Evolutionary conservation across 1,140 invertebrate genomes (phyloP).

Genomic region (Meloidogyne floridensis): DNA sequence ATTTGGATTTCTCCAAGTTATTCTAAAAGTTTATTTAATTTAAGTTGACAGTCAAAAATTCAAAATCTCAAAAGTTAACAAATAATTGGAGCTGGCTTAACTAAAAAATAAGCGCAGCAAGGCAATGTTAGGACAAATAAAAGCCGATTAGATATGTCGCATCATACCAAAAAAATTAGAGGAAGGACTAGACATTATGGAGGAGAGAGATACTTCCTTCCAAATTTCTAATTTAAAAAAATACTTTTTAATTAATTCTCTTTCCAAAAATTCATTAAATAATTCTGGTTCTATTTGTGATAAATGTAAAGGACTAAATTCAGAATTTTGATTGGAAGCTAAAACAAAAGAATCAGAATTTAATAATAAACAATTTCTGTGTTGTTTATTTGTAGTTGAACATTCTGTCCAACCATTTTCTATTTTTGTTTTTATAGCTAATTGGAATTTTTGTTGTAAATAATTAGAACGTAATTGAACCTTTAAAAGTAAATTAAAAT

Average conservation of each 20-base stretch:
- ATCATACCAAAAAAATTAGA: no score
- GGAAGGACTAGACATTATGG: no score
- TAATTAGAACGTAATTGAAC: slow-evolving; percentile 34
- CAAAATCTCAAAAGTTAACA: no score
- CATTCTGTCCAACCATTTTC: slow-evolving; percentile 20
- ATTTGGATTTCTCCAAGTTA: slow-evolving; percentile 11
- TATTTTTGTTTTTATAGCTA: slow-evolving; percentile 15
- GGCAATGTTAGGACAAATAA: no score
- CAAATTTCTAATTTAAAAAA: no score
- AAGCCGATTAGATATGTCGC: no score
- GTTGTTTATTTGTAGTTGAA: slow-evolving; percentile 11
- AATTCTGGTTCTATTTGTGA: slow-evolving; percentile 33
- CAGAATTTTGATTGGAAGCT: slow-evolving; percentile 14
- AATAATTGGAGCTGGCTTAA: no score
- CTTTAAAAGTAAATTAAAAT: not conserved
- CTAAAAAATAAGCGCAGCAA: no score
- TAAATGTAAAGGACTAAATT: slow-evolving; percentile 27
- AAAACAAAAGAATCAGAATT: slow-evolving; percentile 24
- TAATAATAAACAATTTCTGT: slow-evolving; percentile 26
- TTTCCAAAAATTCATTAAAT: slow-evolving; percentile 29
- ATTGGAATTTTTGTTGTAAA: slow-evolving; percentile 38
- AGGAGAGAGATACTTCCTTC: no score
- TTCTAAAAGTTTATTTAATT: not conserved
- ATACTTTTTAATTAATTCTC: slow-evolving; percentile 27
- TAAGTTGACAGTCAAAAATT: not conserved